Conservation (phyloP, 2,113 vertebrate species). For the Chlorodrepanis virens region DNA sequence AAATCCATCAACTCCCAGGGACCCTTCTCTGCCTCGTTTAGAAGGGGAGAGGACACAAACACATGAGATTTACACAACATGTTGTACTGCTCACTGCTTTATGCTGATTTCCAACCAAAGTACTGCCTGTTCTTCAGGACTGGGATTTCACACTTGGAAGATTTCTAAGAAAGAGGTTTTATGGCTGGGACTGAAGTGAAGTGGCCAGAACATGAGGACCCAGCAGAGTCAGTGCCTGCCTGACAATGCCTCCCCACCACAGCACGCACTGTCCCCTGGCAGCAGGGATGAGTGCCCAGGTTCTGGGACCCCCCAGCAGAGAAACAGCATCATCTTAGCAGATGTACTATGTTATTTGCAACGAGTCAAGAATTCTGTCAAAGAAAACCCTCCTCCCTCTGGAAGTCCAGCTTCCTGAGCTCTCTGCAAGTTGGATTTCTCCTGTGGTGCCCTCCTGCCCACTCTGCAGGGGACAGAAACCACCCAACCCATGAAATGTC, state of each 20-base stretch:
- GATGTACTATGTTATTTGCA: background rate
- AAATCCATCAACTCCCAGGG: constrained; percentile 12
- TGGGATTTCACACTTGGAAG: background rate
- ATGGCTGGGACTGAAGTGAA: background rate
- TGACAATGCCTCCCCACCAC: fast-evolving
- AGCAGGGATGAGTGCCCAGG: background rate
- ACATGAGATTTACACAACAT: background rate
- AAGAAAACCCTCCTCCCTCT: background rate
- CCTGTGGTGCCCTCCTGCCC: background rate
- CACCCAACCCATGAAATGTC: background rate
- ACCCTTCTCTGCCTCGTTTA: background rate
- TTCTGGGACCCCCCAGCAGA: background rate
- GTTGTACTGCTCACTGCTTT: background rate
- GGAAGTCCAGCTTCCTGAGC: background rate
- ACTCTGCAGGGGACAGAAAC: background rate
- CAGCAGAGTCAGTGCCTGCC: fast-evolving
- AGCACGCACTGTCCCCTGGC: background rate
- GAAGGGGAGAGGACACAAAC: background rate
- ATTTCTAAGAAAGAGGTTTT: background rate
- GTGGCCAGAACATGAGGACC: background rate
- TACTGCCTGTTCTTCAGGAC: background rate
- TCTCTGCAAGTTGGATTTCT: background rate
- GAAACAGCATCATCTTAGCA: fast-evolving
- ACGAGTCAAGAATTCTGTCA: background rate
- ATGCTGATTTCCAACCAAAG: background rate